These are phyloP conservation scores for Resseliella maxima DNA, from an alignment of 2,888 invertebrate genomes.

Conservation along the genomic window DNA sequence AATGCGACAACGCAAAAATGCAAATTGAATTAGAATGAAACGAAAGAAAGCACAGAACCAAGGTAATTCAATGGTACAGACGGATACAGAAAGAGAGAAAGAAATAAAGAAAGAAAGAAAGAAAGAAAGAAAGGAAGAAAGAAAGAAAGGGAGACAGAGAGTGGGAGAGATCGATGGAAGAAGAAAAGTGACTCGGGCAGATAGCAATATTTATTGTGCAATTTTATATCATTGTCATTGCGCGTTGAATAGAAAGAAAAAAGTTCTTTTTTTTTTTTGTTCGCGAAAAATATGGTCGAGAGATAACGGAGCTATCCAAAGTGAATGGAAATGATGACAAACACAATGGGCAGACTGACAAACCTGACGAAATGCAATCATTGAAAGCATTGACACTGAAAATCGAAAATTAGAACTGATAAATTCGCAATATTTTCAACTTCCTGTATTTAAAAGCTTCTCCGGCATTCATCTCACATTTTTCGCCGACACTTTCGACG, in stretches of 20 bases:
- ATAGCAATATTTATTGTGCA: constrained; percentile 12
- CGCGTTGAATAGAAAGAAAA: neutral
- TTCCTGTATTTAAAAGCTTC: constrained; percentile 17
- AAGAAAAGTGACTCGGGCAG: neutral
- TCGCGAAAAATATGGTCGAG: neutral
- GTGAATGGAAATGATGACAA: neutral
- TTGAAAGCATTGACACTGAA: constrained; percentile 45
- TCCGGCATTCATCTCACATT: neutral
- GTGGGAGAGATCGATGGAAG: neutral
- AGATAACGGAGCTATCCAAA: neutral
- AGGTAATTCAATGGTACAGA: neutral
- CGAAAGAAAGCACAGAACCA: neutral
- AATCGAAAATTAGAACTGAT: constrained; percentile 44
- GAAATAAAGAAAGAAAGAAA: too few species aligned
- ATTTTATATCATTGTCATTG: constrained; percentile 5
- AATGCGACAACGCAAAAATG: constrained; percentile 37
- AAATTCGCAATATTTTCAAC: constrained; percentile 39
- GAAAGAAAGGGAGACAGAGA: too few species aligned
- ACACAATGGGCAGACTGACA: neutral
- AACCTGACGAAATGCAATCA: constrained; percentile 35
- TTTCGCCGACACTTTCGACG: neutral
- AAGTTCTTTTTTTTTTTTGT: too few species aligned
- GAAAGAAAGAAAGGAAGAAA: too few species aligned
- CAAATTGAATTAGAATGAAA: constrained; percentile 38
- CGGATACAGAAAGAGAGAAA: neutral